Percentiles rank a stretch among this genome's conserved stretches.
Conservation (phyloP, 2,113 vertebrate species). For the Tonatia bakeri region DNA sequence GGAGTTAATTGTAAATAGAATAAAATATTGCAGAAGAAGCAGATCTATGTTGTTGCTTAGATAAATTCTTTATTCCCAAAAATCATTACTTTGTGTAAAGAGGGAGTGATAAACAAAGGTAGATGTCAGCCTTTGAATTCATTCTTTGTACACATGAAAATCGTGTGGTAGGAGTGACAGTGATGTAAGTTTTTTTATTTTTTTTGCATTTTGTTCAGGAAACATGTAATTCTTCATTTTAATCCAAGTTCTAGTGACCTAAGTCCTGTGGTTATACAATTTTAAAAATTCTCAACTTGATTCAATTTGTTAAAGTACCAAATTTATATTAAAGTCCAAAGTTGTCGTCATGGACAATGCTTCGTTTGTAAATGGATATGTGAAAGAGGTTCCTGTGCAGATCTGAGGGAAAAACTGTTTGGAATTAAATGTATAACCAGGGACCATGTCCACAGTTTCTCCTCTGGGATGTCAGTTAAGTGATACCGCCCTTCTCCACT, state of each 20-base stretch:
- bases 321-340: background rate
- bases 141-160: background rate
- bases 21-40: background rate
- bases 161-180: background rate
- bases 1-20: background rate
- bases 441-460: background rate
- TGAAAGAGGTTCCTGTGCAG: background rate
- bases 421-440: background rate
- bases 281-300: background rate
- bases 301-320: background rate
- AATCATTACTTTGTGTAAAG: background rate
- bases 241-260: background rate
- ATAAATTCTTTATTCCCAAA: constrained; percentile 41
- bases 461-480: background rate
- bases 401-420: background rate
- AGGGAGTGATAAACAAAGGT: background rate
- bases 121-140: background rate
- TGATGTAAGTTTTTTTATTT: background rate
- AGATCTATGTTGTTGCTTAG: background rate
- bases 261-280: background rate
- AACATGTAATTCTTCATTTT: background rate
- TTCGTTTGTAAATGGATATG: background rate
- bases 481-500: background rate
- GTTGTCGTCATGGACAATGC: background rate
- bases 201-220: background rate